Percentiles rank a stretch among this genome's conserved stretches.
These are phyloP conservation scores for Colaptes auratus DNA, from an alignment of 2,113 vertebrate genomes.

Conservation along the genomic window DNA sequence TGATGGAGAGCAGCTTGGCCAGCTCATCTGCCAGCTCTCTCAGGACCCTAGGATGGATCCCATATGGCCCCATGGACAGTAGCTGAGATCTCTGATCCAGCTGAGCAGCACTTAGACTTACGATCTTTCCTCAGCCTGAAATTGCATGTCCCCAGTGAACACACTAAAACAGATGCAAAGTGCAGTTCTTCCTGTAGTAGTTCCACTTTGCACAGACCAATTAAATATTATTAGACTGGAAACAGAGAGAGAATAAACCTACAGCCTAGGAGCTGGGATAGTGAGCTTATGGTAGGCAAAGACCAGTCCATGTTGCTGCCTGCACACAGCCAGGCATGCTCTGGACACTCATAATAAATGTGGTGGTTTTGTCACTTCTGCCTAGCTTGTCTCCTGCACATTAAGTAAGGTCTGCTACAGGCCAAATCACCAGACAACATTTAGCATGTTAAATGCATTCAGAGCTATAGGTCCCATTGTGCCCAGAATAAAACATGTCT, in stretches of 20 bases:
- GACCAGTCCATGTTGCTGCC: background rate
- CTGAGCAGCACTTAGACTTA: background rate
- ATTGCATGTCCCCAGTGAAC: background rate
- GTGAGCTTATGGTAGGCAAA: background rate
- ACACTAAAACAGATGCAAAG: background rate
- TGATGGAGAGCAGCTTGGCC: too few relatives aligned
- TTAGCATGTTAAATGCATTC: background rate
- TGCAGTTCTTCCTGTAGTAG: background rate
- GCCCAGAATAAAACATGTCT: background rate
- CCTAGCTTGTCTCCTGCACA: background rate
- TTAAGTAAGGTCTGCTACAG: background rate
- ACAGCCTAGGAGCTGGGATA: background rate
- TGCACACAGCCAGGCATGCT: background rate
- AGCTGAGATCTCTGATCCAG: background rate
- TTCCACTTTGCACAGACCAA: background rate
- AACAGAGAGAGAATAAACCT: background rate
- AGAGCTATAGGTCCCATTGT: background rate
- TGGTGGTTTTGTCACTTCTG: background rate
- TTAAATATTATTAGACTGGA: background rate
- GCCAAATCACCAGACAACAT: background rate
- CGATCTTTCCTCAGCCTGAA: background rate
- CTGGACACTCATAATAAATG: background rate
- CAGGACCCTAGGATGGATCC: too few relatives aligned
- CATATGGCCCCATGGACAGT: too few relatives aligned
- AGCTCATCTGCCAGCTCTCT: too few relatives aligned